Base-by-base conservation (phyloP, 2,888 invertebrate species). In the Drosophila ochracea region DNA sequence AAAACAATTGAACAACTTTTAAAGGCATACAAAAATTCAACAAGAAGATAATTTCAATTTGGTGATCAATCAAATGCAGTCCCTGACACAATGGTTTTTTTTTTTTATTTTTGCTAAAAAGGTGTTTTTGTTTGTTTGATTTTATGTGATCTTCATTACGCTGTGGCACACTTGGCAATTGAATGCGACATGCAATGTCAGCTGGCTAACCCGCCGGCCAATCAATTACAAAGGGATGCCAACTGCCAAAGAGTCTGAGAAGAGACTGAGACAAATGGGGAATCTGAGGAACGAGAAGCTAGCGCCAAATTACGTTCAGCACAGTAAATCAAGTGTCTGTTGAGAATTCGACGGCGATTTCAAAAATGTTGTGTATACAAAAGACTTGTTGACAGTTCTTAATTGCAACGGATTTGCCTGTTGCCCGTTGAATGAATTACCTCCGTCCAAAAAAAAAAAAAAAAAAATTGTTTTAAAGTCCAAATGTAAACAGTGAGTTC, bases 161-260 rank as follows among this genome's bases (percentile, higher is more conserved):
- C 58, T 59, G 16, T 57, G 28, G 52, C 58, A 30, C 62, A 21
- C 49, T 58, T 68, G 73, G 61, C 64, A 75, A 82, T 84, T 82
- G 84, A 74, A 84, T 80, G 73, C 78, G 90, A 89, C 86, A 81
- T 71, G 81, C 89, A 80, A 86, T 85, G 89, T 83, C 89, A 84
- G 85, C 68, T 57, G 68, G 87, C 73, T 74, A 80, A 82, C 80
- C 84, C 87, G 70, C 69, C 54, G 73, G 82, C 89, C 77, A 90
- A 87, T 87, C 91, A 87, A 89, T 87, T 90, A 86, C 87, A 87
- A 90, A 90, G 91, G 80, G 89, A 89, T 87, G 84, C 86, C 86
- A 90, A 83, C 72, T 87, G 86, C 89, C 86, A 82, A 80, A 35
- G 73, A 83, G 77, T 59, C 85, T 55, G 41, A 10, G 50, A 30